Percentiles rank a stretch among this genome's conserved stretches.
phyloP scores from a whole-genome alignment of 2,888 invertebrate species.

The Stenotaenia linearis region DNA sequence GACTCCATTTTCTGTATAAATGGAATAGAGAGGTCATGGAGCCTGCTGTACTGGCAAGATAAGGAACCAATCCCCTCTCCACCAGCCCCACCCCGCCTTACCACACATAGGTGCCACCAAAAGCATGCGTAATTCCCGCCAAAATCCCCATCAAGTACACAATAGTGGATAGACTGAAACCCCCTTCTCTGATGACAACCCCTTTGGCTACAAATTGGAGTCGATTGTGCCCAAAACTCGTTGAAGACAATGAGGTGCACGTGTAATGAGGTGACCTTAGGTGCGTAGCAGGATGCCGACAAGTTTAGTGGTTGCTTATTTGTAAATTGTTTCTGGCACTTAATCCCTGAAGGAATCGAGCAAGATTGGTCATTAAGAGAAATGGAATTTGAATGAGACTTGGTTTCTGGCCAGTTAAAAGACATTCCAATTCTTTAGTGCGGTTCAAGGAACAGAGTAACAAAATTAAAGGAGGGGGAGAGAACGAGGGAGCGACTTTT shows the following conservation, averaged over 20 bases:
- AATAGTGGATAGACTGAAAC: slow-evolving; percentile 3
- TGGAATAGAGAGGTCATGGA: slow-evolving; percentile 23
- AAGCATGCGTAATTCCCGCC: slow-evolving; percentile 24
- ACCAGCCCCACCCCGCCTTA: neutral
- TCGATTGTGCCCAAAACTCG: slow-evolving; percentile 8
- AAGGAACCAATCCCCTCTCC: neutral
- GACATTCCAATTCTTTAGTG: neutral
- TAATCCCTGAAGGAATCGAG: neutral
- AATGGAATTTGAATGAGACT: neutral
- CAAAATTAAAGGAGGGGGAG: neutral
- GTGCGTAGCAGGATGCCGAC: neutral
- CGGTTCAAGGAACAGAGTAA: neutral
- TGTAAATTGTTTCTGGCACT: slow-evolving; percentile 20
- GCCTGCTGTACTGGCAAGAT: slow-evolving; percentile 26
- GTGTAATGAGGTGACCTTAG: slow-evolving; percentile 23
- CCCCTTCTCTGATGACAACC: neutral
- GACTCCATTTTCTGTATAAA: slow-evolving; percentile 24
- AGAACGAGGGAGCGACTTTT: neutral
- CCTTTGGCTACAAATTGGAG: slow-evolving; percentile 20
- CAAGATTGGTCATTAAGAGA: slow-evolving; percentile 21
- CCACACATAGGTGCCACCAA: slow-evolving; percentile 22
- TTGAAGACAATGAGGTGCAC: slow-evolving; percentile 7
- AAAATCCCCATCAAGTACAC: slow-evolving; percentile 23
- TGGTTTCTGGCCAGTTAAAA: neutral
- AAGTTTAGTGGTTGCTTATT: neutral